Base-by-base conservation (phyloP, 2,888 invertebrate species). In the Oscheius sp. region DNA sequence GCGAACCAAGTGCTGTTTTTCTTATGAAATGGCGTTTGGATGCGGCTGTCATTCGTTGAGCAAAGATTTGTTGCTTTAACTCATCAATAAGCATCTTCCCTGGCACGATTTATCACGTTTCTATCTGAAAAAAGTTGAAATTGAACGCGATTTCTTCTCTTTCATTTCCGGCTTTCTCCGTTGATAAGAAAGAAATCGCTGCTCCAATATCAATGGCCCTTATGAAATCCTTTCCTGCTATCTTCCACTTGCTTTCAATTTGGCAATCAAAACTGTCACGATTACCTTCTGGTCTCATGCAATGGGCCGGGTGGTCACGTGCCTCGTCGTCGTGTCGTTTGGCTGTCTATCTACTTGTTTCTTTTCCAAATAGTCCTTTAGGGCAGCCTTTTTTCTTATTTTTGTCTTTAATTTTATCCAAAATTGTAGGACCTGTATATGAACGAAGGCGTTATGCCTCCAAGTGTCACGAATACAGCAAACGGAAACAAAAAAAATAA, bases 401-500 rank as follows among this genome's bases (percentile, higher is more conserved):
- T 29, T 46, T 12, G 3, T 31, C 23, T 65, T 29, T 2, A 23
- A 25, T 37, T 50, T 6, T 52, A 37, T 20, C 34, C 23, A n/a
- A 33, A 34, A 31, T 12, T 57, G 3, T 15, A 57, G 57, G 57
- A 50, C 17, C 57, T 29, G 45, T 61, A 23, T 31, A 48, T 69
- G 53, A 20, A 20, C n/a, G 65, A 53, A 50, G 53, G 25, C 50
- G 72, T 50, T 39, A 76, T 76, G 76, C 73, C 76, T 57, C 76
- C 76, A 58, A 73, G 73, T 65, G 71, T 70, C 50, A 25, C 72
- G 33, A 69, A 66, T 31, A 65, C 25, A 42, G 65, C 70, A 2
- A 61, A 64, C 34, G 57, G 70, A 50, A 72, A 70, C 46, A 75
- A 72, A 67, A 75, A 75, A 52, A 75, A 72, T 27, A 76, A 74